Evolutionary conservation across 2,888 invertebrate genomes (phyloP), one percentile per base, ranked within the genome.

Genomic region (Agrochola lychnidis): DNA sequence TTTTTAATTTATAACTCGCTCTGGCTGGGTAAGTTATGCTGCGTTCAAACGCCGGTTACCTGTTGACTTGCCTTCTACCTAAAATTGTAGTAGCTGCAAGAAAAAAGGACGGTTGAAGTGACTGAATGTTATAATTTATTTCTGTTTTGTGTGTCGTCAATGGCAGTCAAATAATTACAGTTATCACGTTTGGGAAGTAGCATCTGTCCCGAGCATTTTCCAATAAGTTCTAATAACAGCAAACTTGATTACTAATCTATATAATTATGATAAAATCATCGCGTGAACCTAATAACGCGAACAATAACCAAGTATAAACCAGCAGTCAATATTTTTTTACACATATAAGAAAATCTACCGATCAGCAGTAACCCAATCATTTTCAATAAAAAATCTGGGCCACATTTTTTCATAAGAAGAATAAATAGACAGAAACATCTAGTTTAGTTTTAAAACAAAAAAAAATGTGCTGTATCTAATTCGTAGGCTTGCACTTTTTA

Each of bases 1-100:
- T 96, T 96, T 96, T 95, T 96, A 96, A 96, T 96, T 96, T 96
- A 95, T 96, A 96, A 95, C 96, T 95, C 94, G 96, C 95, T 95
- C 92, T 92, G 94, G 91, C 93, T 94, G 93, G 92, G 93, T 94
- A 96, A 96, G 95, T 95, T 95, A 94, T 94, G 96, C 94, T 87
- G 82, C 91, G 91, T 95, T 96, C 88, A 87, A 86, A 90, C 81
- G 63, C 51, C 56, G 74, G 66, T 66, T 78, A 76, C 74, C 71
- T 81, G 74, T 40, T 30, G 3, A 83, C 83, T 83, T 59, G 71
- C 69, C 42, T 4, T 51, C 42, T 62, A 62, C 2, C 1, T 64
- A n/a, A 72, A 22, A 61, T 16, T 51, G 61, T 7, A 76, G 71
- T 75, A 59, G 36, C 1, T 56, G 36, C n/a, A 45, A 16, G 36